phyloP scores from a whole-genome alignment of 2,888 invertebrate species.

The Erebia ligea region DNA sequence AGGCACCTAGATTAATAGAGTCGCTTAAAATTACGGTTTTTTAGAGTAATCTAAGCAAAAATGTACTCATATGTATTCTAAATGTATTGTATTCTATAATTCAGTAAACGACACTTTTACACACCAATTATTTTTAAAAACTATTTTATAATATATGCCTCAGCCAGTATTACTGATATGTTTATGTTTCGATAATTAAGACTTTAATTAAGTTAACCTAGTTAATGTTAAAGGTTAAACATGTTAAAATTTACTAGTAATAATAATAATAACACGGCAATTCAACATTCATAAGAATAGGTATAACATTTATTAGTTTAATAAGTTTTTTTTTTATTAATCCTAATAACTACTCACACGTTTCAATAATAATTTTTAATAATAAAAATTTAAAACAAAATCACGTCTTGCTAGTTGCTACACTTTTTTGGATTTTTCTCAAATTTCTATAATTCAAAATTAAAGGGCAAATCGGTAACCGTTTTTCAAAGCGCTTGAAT shows the following conservation, averaged over 20 bases:
- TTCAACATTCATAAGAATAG: constrained; percentile 48
- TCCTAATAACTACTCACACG: constrained; percentile 45
- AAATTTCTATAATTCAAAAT: constrained; percentile 49
- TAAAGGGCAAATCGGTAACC: constrained; percentile 70
- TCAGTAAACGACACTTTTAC: constrained; percentile 46
- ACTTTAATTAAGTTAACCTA: constrained; percentile 65
- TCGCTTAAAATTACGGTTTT: constrained; percentile 41
- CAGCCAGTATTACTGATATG: constrained; percentile 82
- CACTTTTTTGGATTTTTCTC: constrained; percentile 53
- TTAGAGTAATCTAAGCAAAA: constrained; percentile 44
- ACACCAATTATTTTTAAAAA: constrained; percentile 66
- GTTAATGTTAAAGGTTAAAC: constrained; percentile 67
- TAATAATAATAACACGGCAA: constrained; percentile 31
- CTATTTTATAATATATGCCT: constrained; percentile 76
- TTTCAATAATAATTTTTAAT: constrained; percentile 27
- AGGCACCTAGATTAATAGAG: constrained; percentile 63
- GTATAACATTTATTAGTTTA: constrained; percentile 50
- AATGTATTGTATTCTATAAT: constrained; percentile 17
- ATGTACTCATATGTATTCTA: constrained; percentile 40
- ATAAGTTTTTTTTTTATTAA: constrained; percentile 34
- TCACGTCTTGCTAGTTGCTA: constrained; percentile 52
- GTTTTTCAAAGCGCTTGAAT: constrained; percentile 66
- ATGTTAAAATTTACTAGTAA: constrained; percentile 55
- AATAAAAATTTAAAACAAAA: constrained; percentile 45
- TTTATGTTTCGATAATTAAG: constrained; percentile 72